A percentile compares a stretch with the other conserved stretches of the same genome.
phyloP scores from a whole-genome alignment of 30 jellyfish, hydroid and myxozoan genomes.

The Turritopsis rubra region DNA sequence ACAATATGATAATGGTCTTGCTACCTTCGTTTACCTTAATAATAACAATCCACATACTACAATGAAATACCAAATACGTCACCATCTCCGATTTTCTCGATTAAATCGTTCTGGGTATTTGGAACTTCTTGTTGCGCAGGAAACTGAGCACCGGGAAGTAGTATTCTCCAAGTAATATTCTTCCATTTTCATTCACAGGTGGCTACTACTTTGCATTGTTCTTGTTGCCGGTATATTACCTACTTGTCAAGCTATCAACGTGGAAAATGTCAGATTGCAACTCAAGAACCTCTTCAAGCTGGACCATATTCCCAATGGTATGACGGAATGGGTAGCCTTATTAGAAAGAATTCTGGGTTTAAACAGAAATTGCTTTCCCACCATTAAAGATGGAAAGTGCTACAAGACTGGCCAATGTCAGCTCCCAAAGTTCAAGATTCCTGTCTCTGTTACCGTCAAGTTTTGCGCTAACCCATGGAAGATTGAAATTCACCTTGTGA shows the following conservation, averaged over 20 bases:
- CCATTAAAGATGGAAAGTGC: conserved; percentile 32
- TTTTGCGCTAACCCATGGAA: conserved; percentile 38
- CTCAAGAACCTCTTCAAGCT: background rate
- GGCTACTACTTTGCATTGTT: background rate
- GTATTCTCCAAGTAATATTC: background rate
- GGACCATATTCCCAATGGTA: conserved; percentile 19
- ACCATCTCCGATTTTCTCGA: too few relatives aligned
- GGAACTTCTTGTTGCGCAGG: background rate
- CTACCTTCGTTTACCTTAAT: too few relatives aligned
- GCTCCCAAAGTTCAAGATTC: background rate
- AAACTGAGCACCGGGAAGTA: background rate
- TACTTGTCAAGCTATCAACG: background rate
- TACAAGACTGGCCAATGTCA: conserved; percentile 9
- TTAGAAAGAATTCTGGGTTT: conserved; percentile 29
- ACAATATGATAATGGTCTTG: too few relatives aligned
- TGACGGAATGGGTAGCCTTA: conserved; percentile 36
- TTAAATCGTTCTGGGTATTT: background rate
- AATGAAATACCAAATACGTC: too few relatives aligned
- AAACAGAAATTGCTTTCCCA: conserved; percentile 39
- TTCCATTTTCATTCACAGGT: background rate
- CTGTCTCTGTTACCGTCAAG: conserved; percentile 21
- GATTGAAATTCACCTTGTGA: conserved; percentile 19
- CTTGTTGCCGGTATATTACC: background rate
- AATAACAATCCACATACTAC: too few relatives aligned
- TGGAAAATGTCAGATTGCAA: background rate